Conservation (phyloP, 92 coral and sea anemone species). For the Porites rus region DNA sequence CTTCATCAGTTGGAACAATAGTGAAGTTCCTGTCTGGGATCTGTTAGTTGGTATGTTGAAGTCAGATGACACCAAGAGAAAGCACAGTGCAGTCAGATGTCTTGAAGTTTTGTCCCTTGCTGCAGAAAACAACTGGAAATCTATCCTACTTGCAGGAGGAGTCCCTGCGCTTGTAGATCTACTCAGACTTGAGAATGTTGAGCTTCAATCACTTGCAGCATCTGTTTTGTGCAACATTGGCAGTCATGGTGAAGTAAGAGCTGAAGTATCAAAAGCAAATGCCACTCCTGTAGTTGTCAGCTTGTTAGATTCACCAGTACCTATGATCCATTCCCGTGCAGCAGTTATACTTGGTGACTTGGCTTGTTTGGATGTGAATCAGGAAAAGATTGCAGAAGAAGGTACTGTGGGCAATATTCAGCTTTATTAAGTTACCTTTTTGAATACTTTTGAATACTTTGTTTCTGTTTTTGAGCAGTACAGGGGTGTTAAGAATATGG, state of each 20-base stretch:
- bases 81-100: conserved; percentile 86
- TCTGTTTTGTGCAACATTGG: conserved; percentile 98
- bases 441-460: no score
- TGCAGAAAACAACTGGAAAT: conserved; percentile 92
- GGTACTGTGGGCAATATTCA: conserved; percentile 48
- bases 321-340: conserved; percentile 93
- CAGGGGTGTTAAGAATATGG: no score
- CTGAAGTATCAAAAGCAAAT: conserved; percentile 84
- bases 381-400: conserved; percentile 77
- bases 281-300: conserved; percentile 78
- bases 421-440: no score
- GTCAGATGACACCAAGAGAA: conserved; percentile 75
- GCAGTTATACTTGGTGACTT: conserved; percentile 94
- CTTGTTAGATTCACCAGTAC: conserved; percentile 77
- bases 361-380: conserved; percentile 83
- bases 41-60: conserved; percentile 91
- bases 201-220: conserved; percentile 84
- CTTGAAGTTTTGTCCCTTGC: conserved; percentile 91
- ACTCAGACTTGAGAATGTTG: conserved; percentile 76
- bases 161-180: conserved; percentile 89
- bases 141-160: conserved; percentile 87
- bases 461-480: no score
- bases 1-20: conserved; percentile 84
- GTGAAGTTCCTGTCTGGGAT: conserved; percentile 93
- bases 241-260: conserved; percentile 75